These are phyloP conservation scores for Cryptotermes secundus DNA, from an alignment of 1,140 invertebrate species.

Conservation along the genomic window DNA sequence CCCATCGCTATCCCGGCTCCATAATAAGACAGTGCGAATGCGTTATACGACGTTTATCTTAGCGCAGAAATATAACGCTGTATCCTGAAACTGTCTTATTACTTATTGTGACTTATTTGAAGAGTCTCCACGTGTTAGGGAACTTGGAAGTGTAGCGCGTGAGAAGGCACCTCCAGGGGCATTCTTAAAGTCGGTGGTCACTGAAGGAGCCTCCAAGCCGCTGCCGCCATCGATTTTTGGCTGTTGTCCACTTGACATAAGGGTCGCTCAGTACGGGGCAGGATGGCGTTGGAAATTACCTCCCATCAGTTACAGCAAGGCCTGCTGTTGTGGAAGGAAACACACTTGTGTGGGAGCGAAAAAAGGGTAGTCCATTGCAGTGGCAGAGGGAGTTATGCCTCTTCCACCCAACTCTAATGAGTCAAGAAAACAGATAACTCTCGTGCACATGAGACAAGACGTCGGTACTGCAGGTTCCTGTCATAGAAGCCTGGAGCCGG, in stretches of 20 bases:
- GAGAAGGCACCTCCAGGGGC: no score
- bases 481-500: no score
- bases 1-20: no score
- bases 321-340: slow-evolving; percentile 10
- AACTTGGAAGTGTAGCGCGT: background rate
- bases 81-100: no score
- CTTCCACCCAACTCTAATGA: background rate
- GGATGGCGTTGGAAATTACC: background rate
- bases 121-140: no score
- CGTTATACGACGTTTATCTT: no score
- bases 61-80: no score
- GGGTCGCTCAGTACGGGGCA: background rate
- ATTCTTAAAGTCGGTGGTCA: background rate
- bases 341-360: background rate
- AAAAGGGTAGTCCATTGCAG: background rate
- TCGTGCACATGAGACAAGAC: background rate
- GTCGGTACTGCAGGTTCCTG: no score
- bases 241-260: background rate
- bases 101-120: no score
- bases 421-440: background rate
- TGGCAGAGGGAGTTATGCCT: background rate
- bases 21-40: no score
- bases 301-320: background rate
- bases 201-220: background rate
- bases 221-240: background rate